phyloP scores from a whole-genome alignment of 1,140 invertebrate genomes.

The Callitettix versicolor region DNA sequence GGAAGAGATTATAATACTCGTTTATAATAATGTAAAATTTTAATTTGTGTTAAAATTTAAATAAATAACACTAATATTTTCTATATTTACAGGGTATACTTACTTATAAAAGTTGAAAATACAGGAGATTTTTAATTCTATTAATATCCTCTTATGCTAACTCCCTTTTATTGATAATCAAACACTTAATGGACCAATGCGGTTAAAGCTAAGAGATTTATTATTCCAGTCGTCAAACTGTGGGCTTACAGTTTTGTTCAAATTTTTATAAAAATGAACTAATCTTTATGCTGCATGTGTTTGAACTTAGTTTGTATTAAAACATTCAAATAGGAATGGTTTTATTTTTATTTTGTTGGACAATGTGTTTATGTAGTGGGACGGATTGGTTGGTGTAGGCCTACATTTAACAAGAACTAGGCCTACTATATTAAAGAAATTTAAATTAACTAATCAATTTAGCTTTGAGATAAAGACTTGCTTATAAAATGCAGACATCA shows the following conservation, averaged over 20 bases:
- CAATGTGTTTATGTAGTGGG: neutral
- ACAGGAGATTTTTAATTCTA: slow-evolving; percentile 20
- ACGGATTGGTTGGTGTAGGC: too few species aligned
- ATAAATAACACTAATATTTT: slow-evolving; percentile 20
- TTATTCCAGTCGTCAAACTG: slow-evolving; percentile 11
- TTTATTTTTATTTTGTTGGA: neutral
- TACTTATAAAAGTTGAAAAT: slow-evolving; percentile 20
- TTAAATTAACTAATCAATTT: too few species aligned
- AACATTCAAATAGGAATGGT: neutral
- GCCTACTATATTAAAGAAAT: too few species aligned
- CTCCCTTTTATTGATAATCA: slow-evolving; percentile 18
- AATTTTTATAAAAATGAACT: slow-evolving; percentile 4
- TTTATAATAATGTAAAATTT: slow-evolving; percentile 13
- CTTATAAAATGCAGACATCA: too few species aligned
- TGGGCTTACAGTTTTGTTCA: neutral
- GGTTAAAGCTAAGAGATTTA: slow-evolving; percentile 10
- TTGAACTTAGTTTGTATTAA: neutral
- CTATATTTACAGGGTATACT: slow-evolving; percentile 24
- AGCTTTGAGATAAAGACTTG: too few species aligned
- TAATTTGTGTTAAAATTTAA: slow-evolving; percentile 14
- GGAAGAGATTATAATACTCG: too few species aligned
- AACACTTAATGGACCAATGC: slow-evolving; percentile 21
- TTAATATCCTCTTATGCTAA: slow-evolving; percentile 12
- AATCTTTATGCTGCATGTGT: neutral
- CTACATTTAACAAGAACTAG: too few species aligned